Base-by-base conservation (phyloP, 2,113 vertebrate genomes). In the Pungitius pungitius region DNA sequence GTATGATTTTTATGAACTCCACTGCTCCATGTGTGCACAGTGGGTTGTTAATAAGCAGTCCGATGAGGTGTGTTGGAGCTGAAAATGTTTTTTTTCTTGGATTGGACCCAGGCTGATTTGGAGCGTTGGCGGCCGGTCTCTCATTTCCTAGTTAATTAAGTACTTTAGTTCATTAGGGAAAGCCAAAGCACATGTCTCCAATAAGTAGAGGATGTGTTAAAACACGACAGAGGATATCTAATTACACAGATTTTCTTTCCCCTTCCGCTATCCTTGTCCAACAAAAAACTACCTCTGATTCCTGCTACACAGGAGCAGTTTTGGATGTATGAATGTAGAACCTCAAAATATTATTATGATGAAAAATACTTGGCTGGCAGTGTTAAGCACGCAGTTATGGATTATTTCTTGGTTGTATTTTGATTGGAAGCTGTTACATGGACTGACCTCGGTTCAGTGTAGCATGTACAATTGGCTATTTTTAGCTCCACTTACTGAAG, bases 131-230 rank as follows among this genome's bases (percentile, higher is more conserved):
- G 72, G 60, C 11, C 68, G 69, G 39, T 87, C 80, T 81, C 81
- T 79, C 66, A 71, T 84, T 89, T 85, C 62, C 68, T 33, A 73
- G 47, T 81, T 91, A 88, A 87, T 85, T 77, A 88, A 81, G 33
- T 58, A 40, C 72, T 78, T 79, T 65, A 57, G 87, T 71, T 83
- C 57, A 60, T 56, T 63, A 73, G 68, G 64, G 65, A 49, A 75
- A 73, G 66, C 75, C 81, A 75, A 79, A 81, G 76, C 37, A 56
- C 85, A 81, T 77, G 77, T 75, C 76, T 72, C 20, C 37, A 60
- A 72, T 80, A 75, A 77, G 73, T 22, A 67, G 69, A 61, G 62
- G 43, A 78, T 76, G 77, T 85, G 80, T 81, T 78, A 70, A 87
- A 74, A 73, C 52, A 18, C 60, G 39, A 33, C 60, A 37, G 26